phyloP scores from a whole-genome alignment of 35 echinoderm and acorn worm genomes.

The Ophiothrix spiculata region DNA sequence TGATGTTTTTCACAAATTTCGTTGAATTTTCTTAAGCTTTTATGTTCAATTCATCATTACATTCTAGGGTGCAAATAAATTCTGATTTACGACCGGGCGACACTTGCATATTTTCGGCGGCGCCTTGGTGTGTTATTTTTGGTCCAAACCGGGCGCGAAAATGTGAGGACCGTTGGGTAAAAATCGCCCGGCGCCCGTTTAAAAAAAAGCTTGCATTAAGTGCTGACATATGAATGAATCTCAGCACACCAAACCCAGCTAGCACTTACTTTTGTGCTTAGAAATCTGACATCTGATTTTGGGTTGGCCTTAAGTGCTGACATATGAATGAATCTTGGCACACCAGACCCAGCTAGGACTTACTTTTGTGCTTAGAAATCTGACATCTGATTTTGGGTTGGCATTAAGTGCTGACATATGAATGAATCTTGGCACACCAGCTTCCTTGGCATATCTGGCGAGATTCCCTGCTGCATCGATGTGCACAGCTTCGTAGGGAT shows the following conservation, averaged over 20 bases:
- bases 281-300: slow-evolving; percentile 68
- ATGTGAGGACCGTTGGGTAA: too few relatives aligned
- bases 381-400: slow-evolving; percentile 59
- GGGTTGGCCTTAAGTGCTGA: slow-evolving; percentile 76
- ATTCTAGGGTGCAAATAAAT: background rate
- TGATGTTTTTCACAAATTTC: too few relatives aligned
- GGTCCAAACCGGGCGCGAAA: too few relatives aligned
- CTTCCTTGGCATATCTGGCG: slow-evolving; percentile 66
- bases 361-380: slow-evolving; percentile 95
- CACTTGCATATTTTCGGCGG: too few relatives aligned
- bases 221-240: too few relatives aligned
- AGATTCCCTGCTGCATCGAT: slow-evolving; percentile 65
- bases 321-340: slow-evolving; percentile 78
- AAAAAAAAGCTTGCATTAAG: too few relatives aligned
- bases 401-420: slow-evolving; percentile 86
- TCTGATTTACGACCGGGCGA: too few relatives aligned
- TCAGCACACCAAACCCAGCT: too few relatives aligned
- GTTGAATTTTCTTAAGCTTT: too few relatives aligned
- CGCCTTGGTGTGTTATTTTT: too few relatives aligned
- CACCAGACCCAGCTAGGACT: slow-evolving; percentile 25
- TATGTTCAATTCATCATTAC: background rate
- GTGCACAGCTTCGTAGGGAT: slow-evolving; percentile 81
- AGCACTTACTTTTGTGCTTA: slow-evolving; percentile 93
- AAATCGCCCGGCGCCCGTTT: too few relatives aligned
- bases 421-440: slow-evolving; percentile 69